Evolutionary conservation across 2,797 vertebrate species (phyloP), one percentile per base, ranked within the genome.

Genomic region (Tangara arthus): DNA sequence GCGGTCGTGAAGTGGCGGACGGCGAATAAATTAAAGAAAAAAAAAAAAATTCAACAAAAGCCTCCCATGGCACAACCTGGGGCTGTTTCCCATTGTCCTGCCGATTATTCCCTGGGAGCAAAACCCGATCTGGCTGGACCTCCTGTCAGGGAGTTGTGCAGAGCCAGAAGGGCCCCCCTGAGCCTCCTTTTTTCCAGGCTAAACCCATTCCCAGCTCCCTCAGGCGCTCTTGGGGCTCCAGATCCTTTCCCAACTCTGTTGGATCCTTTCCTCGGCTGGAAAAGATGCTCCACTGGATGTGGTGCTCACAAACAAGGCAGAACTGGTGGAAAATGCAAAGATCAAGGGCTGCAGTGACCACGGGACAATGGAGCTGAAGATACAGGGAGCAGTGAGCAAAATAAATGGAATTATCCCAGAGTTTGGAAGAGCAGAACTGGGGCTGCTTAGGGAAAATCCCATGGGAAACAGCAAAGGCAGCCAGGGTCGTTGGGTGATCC

Each of bases 141-240:
- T 44, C 7, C 53, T 70, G 32, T 11, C 73, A 23, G 41, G 41
- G 55, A 53, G 5, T 15, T 75, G 53, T 26, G 56, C 34, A 55
- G 49, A 37, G 70, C 9, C 14, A 4, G 1, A 26, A 15, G 27
- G 20, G 6, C 0, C 11, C 3, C 20, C 9, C 41, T 2, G 34
- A 65, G n/a, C 16, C n/a, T 37, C 8, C n/a, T 24, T 44, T 42
- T 6, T 13, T 46, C n/a, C 41, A 0, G 41, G 13, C 27, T 10
- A 34, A 49, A 71, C 27, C 59, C 19, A 2, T 80, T 9, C 44
- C 1, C 71, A 16, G 10, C 56, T 70, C 64, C 49, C 57, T 57
- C 66, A 65, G 59, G 3, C 1, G 1, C 28, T 79, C 27, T 32
- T 3, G 44, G 2, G 1, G 35, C 27, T 72, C 37, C 68, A 15